Conservation (phyloP, 2,113 vertebrate species). For the Fulmarus glacialis region DNA sequence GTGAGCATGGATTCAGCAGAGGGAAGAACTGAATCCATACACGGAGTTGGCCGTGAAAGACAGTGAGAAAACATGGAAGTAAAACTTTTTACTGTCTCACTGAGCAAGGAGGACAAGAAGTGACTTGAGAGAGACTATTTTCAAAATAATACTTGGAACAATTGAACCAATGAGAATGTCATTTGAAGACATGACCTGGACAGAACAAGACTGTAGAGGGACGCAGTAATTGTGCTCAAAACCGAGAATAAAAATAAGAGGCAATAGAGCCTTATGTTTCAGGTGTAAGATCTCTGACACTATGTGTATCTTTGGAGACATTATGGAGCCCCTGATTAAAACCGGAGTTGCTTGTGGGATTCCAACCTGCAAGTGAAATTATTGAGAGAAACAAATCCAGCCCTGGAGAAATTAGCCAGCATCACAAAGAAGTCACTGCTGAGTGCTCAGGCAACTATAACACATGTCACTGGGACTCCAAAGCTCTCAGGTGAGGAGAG, state of each 20-base stretch:
- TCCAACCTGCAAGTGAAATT: background rate
- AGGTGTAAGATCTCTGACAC: background rate
- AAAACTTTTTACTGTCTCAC: background rate
- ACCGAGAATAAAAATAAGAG: background rate
- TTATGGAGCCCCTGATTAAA: conserved; percentile 11
- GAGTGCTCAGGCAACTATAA: background rate
- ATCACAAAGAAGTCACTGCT: background rate
- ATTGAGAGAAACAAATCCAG: background rate
- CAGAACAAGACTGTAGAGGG: background rate
- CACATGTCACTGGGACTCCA: conserved; percentile 11
- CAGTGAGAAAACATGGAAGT: background rate
- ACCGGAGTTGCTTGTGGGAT: background rate
- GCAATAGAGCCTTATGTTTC: background rate
- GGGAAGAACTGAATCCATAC: background rate
- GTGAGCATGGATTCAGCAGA: background rate
- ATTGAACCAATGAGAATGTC: background rate
- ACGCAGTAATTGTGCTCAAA: background rate
- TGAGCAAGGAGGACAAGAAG: background rate
- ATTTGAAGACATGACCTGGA: conserved; percentile 8
- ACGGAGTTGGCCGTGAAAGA: background rate
- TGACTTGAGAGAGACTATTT: background rate
- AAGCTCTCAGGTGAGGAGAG: background rate
- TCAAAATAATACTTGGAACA: background rate
- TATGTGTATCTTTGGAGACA: background rate
- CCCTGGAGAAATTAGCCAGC: conserved; percentile 21